Conservation (phyloP, 1,140 invertebrate genomes). For the Euwallacea fornicatus region DNA sequence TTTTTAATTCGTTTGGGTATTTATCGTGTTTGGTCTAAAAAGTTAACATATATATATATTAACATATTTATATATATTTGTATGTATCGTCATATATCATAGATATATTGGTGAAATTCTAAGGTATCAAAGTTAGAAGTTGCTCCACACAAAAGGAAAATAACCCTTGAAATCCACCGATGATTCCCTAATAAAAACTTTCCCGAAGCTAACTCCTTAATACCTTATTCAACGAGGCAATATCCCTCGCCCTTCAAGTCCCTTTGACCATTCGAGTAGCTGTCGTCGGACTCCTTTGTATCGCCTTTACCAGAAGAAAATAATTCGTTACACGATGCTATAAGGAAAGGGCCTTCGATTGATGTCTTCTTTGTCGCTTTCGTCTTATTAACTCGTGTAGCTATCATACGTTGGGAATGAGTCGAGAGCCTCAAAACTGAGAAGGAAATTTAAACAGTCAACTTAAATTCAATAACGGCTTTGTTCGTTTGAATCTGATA, state of each 20-base stretch:
- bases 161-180: background rate
- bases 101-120: too few species aligned
- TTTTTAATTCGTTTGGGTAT: too few species aligned
- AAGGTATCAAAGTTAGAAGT: too few species aligned
- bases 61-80: too few species aligned
- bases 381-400: too few species aligned
- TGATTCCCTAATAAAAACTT: constrained; percentile 12
- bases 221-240: constrained; percentile 11
- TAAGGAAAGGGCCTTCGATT: background rate
- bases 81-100: too few species aligned
- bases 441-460: constrained; percentile 8
- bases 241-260: background rate
- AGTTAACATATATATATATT: too few species aligned
- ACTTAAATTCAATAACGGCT: constrained; percentile 16
- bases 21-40: too few species aligned
- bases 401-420: too few species aligned
- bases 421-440: background rate
- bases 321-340: constrained; percentile 1
- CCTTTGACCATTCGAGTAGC: background rate
- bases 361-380: too few species aligned
- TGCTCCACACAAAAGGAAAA: too few species aligned
- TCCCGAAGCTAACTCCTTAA: background rate
- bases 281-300: constrained; percentile 2
- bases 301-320: constrained; percentile 1
- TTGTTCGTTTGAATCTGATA: constrained; percentile 12